These are phyloP conservation scores for Dendropsophus ebraccatus DNA, from an alignment of 2,113 vertebrate species.

Conservation along the genomic window DNA sequence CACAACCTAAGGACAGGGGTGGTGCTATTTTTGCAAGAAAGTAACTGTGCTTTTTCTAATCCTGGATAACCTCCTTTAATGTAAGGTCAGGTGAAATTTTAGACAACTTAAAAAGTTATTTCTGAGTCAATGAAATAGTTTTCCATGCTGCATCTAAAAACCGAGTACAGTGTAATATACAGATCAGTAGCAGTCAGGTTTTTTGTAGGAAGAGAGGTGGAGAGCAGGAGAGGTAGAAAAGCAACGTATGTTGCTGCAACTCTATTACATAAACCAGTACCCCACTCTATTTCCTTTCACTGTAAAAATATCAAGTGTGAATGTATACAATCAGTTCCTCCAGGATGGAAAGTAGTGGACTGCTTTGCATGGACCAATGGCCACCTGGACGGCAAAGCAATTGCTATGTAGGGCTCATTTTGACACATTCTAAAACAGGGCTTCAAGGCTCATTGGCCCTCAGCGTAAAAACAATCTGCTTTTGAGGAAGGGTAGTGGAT, in stretches of 20 bases:
- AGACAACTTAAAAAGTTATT: background rate
- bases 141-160: background rate
- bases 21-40: too few species aligned
- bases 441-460: background rate
- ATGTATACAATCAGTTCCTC: background rate
- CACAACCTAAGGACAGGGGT: too few species aligned
- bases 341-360: background rate
- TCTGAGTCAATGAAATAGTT: background rate
- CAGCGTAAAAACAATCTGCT: conserved; percentile 31
- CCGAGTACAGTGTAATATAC: conserved; percentile 18
- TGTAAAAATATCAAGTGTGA: conserved; percentile 9
- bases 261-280: background rate
- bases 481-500: background rate
- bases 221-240: conserved; percentile 29
- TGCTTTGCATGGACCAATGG: background rate
- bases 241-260: background rate
- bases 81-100: too few species aligned
- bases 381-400: background rate
- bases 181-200: conserved; percentile 22
- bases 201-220: background rate
- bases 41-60: too few species aligned
- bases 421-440: background rate
- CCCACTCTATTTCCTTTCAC: conserved; percentile 5
- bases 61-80: too few species aligned
- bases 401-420: background rate